Percentiles rank a stretch among this genome's conserved stretches.
Conservation (phyloP, 2,113 vertebrate species). For the Ardeotis arabs region DNA sequence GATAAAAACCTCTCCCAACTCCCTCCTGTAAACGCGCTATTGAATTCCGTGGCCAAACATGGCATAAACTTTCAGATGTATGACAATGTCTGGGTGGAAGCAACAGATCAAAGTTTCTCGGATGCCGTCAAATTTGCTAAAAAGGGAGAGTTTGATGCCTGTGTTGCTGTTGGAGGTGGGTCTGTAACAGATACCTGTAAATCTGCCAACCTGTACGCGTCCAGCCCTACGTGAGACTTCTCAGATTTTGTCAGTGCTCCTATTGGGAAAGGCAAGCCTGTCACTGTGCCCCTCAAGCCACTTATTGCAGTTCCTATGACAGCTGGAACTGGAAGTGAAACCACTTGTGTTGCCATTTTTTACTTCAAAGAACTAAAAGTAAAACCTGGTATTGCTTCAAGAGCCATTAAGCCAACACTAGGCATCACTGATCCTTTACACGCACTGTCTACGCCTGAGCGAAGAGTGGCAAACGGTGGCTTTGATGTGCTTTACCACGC, state of each 20-base stretch:
- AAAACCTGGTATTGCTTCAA: conserved; percentile 93
- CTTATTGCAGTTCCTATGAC: conserved; percentile 99
- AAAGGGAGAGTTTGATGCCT: conserved; percentile 84
- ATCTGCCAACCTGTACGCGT: conserved; percentile 89
- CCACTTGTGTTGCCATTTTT: conserved; percentile 95
- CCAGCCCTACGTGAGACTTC: conserved; percentile 86
- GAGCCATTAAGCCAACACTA: conserved; percentile 86
- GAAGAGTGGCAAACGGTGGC: conserved; percentile 91
- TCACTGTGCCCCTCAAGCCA: conserved; percentile 83
- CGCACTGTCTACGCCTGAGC: conserved; percentile 88
- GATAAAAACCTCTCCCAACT: conserved; percentile 87
- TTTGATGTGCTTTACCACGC: conserved; percentile 96
- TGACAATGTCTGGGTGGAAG: conserved; percentile 89
- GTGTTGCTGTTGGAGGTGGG: conserved; percentile 92
- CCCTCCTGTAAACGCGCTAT: conserved; percentile 81
- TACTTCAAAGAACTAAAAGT: conserved; percentile 90
- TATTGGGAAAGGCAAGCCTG: conserved; percentile 87
- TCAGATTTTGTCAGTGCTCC: conserved; percentile 93
- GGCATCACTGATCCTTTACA: conserved; percentile 91
- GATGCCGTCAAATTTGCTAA: conserved; percentile 89
- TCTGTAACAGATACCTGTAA: conserved; percentile 97
- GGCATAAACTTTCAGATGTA: conserved; percentile 83
- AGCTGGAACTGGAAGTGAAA: conserved; percentile 95
- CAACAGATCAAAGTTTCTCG: conserved; percentile 90
- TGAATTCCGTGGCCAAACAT: conserved; percentile 85